Percentiles rank a stretch among this genome's conserved stretches.
Evolutionary conservation across 2,888 invertebrate species (phyloP).

Genomic region (Calliopum simillimum): DNA sequence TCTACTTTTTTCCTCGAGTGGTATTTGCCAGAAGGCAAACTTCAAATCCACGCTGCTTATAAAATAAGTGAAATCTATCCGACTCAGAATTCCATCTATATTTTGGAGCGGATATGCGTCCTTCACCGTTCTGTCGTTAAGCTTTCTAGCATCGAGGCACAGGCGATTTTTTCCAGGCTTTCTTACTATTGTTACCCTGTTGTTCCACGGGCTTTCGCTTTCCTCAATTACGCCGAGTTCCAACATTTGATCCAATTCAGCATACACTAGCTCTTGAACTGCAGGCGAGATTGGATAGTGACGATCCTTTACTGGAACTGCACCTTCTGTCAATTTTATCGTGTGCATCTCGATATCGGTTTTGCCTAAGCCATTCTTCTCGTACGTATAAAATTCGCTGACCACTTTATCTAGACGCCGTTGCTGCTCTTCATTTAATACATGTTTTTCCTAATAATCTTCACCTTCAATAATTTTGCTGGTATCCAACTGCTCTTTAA

Average conservation of each 20-base stretch:
- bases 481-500: not conserved
- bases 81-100: too few species aligned
- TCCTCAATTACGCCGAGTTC: conserved; percentile 24
- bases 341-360: conserved; percentile 19
- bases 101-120: too few species aligned
- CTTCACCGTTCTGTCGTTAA: too few species aligned
- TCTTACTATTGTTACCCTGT: conserved; percentile 3
- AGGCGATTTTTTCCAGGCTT: conserved; percentile 32
- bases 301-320: conserved; percentile 19
- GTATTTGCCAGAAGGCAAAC: conserved; percentile 13
- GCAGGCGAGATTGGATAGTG: conserved; percentile 25
- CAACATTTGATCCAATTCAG: conserved; percentile 27
- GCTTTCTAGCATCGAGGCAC: conserved; percentile 29
- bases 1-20: not conserved
- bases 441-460: conserved; percentile 9
- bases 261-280: conserved; percentile 11
- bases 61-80: conserved; percentile 14
- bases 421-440: not conserved
- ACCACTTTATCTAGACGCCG: not conserved
- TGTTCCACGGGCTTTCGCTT: conserved; percentile 35
- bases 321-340: conserved; percentile 15
- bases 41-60: conserved; percentile 2
- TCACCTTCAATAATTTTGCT: not conserved
- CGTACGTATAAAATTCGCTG: conserved; percentile 8
- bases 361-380: conserved; percentile 14